A percentile compares a stretch with the other conserved stretches of the same genome.
Evolutionary conservation across 2,888 invertebrate species (phyloP).

Genomic region (Sphaerophoria rueppellii): DNA sequence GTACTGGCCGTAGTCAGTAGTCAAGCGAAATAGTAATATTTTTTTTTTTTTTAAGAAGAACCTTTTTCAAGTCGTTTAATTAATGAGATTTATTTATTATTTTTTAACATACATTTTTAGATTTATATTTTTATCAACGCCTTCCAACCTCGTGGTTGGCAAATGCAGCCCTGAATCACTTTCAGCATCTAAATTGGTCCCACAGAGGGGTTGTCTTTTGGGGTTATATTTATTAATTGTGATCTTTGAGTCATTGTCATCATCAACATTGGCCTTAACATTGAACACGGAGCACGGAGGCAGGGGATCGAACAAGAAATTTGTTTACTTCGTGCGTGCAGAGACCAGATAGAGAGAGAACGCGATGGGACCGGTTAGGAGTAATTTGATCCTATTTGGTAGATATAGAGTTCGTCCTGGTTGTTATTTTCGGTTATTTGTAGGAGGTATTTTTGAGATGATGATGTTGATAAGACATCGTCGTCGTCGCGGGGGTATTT

Average conservation of each 20-base stretch:
- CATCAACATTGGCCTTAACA: constrained; percentile 39
- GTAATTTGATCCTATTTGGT: constrained; percentile 68
- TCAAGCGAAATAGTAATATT: no score
- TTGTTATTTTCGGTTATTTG: constrained; percentile 54
- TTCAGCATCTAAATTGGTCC: constrained; percentile 23
- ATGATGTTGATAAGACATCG: constrained; percentile 24
- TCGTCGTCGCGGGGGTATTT: constrained; percentile 53
- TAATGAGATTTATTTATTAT: not conserved
- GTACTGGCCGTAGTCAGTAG: no score
- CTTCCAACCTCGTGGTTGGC: not conserved
- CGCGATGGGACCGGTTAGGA: constrained; percentile 47
- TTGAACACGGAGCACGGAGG: constrained; percentile 9
- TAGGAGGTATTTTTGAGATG: constrained; percentile 52
- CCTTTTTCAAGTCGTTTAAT: no score
- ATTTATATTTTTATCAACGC: not conserved
- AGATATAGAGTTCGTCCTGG: constrained; percentile 52
- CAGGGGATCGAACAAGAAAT: constrained; percentile 18
- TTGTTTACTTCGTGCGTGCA: constrained; percentile 51
- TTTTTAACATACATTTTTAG: not conserved
- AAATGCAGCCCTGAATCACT: not conserved
- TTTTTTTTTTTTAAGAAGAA: no score
- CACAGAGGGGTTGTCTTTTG: constrained; percentile 36
- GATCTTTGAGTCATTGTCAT: constrained; percentile 55
- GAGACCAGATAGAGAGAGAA: not conserved
- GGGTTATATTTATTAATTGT: constrained; percentile 54